Evolutionary conservation across 2,888 invertebrate species (phyloP).

Genomic region (Argyresthia albistria): DNA sequence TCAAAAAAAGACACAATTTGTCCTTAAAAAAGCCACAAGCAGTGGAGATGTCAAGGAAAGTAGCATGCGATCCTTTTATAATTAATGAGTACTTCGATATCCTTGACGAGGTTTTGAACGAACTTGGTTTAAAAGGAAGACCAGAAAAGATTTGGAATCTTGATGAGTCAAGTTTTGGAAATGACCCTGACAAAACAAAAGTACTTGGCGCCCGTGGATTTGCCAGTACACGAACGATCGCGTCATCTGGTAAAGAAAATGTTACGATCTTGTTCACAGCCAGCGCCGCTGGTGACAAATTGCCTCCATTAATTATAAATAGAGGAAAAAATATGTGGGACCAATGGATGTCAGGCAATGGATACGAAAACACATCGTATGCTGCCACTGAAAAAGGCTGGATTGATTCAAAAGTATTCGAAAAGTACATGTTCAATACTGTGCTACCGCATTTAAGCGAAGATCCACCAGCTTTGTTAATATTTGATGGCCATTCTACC

Average conservation of each 20-base stretch:
- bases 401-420: conserved; percentile 17
- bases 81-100: conserved; percentile 16
- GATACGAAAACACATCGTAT: conserved; percentile 11
- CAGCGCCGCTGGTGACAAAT: conserved; percentile 9
- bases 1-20: conserved; percentile 15
- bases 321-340: conserved; percentile 13
- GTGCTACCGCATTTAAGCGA: conserved; percentile 11
- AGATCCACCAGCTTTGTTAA: conserved; percentile 17
- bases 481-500: conserved; percentile 22
- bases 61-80: conserved; percentile 17
- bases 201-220: conserved; percentile 11
- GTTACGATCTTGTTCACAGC: conserved; percentile 7
- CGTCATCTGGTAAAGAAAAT: conserved; percentile 6
- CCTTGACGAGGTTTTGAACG: conserved; percentile 11
- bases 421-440: conserved; percentile 7
- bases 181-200: conserved; percentile 13
- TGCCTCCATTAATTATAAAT: conserved; percentile 6
- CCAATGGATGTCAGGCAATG: conserved; percentile 10
- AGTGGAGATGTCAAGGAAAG: conserved; percentile 18
- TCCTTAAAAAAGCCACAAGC: conserved; percentile 20
- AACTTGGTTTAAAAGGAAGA: conserved; percentile 12
- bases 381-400: conserved; percentile 20
- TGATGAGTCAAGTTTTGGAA: conserved; percentile 13
- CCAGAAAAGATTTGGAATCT: conserved; percentile 17
- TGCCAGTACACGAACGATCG: conserved; percentile 11